Evolutionary conservation across 2,888 invertebrate species (phyloP), one percentile per base, ranked within the genome.

Genomic region (Agrotis segetum): DNA sequence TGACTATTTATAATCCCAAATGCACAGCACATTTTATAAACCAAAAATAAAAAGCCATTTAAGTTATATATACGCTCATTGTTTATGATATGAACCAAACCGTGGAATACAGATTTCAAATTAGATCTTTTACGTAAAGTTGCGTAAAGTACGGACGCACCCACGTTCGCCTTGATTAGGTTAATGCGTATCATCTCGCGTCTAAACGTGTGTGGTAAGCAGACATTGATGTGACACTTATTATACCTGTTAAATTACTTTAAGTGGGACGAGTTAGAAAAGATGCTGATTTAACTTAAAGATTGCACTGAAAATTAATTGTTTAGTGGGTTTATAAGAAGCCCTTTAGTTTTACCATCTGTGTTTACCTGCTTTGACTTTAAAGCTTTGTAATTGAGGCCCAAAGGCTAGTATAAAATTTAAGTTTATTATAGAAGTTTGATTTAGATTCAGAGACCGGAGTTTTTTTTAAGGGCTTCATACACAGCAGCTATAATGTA

Each of bases 91-190:
- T 50, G 4, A 9, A 56, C 71, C 56, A 40, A 19, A 47, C 60
- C 60, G n/a, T n/a, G n/a, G 0, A 56, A 55, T 64, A 61, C n/a
- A 58, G 58, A 58, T 61, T 69, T 62, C 61, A 59, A 74, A 79
- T 74, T 55, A 79, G 61, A 40, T 62, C 29, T 65, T 64, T 52
- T 70, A 53, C 47, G 46, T 34, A 66, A 65, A 21, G 17, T 79
- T 77, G 56, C 69, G 77, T 61, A 68, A 65, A 47, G 24, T 17
- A 53, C 44, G 14, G 62, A 16, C 75, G 70, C 77, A 75, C 79
- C 77, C 75, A 78, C 77, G 46, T 34, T 44, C 47, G 2, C 29
- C 53, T 64, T 21, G 47, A 74, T 77, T 65, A 66, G 56, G 34
- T 67, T 61, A 53, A 61, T 78, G 55, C 68, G 60, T 60, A 56